These are phyloP conservation scores for Tolypeutes matacus DNA, from an alignment of 2,797 vertebrate species.

Conservation along the genomic window DNA sequence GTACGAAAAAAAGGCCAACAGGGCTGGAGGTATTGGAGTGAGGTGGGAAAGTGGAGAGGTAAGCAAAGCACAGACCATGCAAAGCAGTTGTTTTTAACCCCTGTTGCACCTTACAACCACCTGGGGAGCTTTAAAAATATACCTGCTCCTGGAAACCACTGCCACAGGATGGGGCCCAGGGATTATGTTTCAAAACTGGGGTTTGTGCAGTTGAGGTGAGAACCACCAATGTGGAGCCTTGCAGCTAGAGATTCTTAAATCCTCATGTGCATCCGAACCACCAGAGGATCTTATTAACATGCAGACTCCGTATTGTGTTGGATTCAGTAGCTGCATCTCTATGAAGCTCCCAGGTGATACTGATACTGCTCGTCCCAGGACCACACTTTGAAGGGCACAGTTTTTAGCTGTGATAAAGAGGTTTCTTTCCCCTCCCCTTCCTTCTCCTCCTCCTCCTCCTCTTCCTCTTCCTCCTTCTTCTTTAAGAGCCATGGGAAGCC, in stretches of 20 bases:
- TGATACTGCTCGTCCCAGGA: neutral
- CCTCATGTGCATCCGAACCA: neutral
- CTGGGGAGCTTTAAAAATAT: neutral
- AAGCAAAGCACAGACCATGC: neutral
- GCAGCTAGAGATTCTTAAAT: neutral
- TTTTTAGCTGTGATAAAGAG: slow-evolving; percentile 43
- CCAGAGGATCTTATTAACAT: neutral
- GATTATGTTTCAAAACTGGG: neutral
- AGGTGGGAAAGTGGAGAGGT: neutral
- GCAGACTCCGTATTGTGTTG: neutral
- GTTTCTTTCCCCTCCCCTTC: too few relatives aligned
- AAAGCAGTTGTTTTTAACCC: neutral
- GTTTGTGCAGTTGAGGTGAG: neutral
- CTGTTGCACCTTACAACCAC: neutral
- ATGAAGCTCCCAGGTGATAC: neutral
- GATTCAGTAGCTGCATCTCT: neutral
- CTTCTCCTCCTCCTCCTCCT: too few relatives aligned
- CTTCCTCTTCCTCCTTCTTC: neutral
- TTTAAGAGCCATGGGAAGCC: neutral
- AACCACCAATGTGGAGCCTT: neutral
- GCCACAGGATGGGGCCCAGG: neutral
- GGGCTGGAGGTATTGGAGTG: neutral
- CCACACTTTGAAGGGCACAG: slow-evolving; percentile 46
- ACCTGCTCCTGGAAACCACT: neutral
- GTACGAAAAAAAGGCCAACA: neutral